Percentiles rank a stretch among this genome's conserved stretches.
Conservation (phyloP, 2,797 vertebrate species). For the Lindbergichthys nudifrons region DNA sequence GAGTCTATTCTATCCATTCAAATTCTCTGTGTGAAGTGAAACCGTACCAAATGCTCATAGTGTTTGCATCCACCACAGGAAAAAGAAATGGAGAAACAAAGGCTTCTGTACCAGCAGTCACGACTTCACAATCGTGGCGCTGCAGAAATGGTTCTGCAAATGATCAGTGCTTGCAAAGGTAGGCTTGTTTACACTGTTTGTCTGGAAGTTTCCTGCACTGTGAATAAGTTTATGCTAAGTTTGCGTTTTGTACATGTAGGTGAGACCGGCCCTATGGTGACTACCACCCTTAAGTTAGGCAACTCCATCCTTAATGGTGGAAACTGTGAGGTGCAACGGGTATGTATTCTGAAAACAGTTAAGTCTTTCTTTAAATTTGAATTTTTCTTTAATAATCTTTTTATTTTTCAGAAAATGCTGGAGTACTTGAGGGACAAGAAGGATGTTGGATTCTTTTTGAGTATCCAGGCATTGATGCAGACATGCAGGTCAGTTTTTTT, state of each 20-base stretch:
- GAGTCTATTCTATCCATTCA: constrained; percentile 48
- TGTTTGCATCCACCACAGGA: constrained; percentile 81
- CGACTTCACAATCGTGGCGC: constrained; percentile 93
- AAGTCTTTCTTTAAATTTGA: not conserved
- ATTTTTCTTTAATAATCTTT: not conserved
- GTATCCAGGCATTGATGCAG: constrained; percentile 93
- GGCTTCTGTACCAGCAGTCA: constrained; percentile 93
- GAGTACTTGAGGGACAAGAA: constrained; percentile 96
- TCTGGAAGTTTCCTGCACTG: not conserved
- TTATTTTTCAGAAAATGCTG: constrained; percentile 90
- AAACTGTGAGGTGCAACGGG: constrained; percentile 92
- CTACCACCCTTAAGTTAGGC: constrained; percentile 93
- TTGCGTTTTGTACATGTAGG: constrained; percentile 75
- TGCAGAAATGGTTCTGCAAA: constrained; percentile 97
- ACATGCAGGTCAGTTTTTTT: constrained; percentile 89
- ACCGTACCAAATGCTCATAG: constrained; percentile 37
- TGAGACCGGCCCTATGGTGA: constrained; percentile 93
- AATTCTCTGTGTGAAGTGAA: constrained; percentile 23
- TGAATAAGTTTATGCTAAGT: not conserved
- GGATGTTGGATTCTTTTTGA: constrained; percentile 96
- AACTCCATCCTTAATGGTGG: constrained; percentile 96
- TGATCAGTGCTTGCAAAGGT: constrained; percentile 98
- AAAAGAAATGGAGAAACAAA: constrained; percentile 97
- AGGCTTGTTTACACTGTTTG: not conserved
- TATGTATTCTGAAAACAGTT: constrained; percentile 58